A percentile compares a stretch with the other conserved stretches of the same genome.
Conservation (phyloP, 2,888 invertebrate species). For the Resseliella maxima region DNA sequence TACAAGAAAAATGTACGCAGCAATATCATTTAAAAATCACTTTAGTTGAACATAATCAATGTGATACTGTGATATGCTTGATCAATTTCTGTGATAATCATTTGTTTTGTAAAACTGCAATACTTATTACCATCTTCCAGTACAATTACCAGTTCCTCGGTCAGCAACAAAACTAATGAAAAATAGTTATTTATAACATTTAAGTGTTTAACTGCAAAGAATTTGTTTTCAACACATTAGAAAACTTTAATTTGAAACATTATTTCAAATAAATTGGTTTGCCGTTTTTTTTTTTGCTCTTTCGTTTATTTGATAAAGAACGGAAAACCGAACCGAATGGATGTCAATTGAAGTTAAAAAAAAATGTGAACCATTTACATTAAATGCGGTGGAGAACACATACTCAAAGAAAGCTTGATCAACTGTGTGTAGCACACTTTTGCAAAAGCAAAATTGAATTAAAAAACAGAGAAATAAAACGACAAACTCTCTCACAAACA, state of each 20-base stretch:
- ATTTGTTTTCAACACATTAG: constrained; percentile 29
- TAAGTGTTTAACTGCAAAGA: background rate
- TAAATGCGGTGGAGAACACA: background rate
- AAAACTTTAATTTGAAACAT: constrained; percentile 17
- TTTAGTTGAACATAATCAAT: too few relatives aligned
- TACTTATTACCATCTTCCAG: background rate
- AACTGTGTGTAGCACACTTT: background rate
- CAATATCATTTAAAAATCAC: too few relatives aligned
- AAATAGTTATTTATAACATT: background rate
- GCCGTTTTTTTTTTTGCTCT: background rate
- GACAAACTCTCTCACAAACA: background rate
- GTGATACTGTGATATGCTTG: too few relatives aligned
- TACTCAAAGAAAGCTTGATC: background rate
- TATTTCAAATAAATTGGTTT: background rate
- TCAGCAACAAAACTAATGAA: too few relatives aligned
- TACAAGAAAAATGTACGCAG: too few relatives aligned
- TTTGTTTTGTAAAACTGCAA: too few relatives aligned
- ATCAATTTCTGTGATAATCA: too few relatives aligned
- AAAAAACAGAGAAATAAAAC: background rate
- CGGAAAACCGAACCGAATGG: background rate
- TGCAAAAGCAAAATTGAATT: too few relatives aligned
- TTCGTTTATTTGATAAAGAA: background rate
- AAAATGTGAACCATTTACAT: background rate
- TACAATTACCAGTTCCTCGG: too few relatives aligned
- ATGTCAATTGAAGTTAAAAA: background rate